Conservation (phyloP, 2,888 invertebrate genomes). For the Drosophila rellima region DNA sequence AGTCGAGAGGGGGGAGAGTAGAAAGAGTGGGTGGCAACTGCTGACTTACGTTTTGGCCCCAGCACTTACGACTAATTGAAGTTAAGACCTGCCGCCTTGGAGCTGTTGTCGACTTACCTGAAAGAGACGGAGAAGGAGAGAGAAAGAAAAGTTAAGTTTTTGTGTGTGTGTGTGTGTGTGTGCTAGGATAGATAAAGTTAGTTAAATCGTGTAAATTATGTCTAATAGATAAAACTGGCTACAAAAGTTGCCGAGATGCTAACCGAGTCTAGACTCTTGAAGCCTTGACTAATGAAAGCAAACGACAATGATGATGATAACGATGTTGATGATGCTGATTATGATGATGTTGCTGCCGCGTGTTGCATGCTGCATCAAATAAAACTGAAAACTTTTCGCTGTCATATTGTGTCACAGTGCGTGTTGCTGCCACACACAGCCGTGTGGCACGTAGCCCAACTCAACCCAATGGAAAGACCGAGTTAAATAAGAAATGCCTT, state of each 20-base stretch:
- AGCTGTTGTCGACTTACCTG: constrained; percentile 66
- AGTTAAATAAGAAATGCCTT: constrained; percentile 34
- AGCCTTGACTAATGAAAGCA: constrained; percentile 53
- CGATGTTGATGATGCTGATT: not conserved
- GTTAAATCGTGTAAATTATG: constrained; percentile 81
- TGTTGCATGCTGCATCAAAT: constrained; percentile 37
- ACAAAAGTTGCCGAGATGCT: constrained; percentile 51
- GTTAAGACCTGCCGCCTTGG: constrained; percentile 54
- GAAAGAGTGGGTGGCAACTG: constrained; percentile 16
- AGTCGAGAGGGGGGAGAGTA: not conserved
- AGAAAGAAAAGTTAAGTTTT: constrained; percentile 19
- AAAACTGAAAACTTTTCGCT: constrained; percentile 44
- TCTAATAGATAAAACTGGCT: constrained; percentile 74
- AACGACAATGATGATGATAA: constrained; percentile 22
- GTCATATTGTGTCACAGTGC: constrained; percentile 65
- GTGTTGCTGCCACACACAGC: constrained; percentile 21
- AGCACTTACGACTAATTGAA: constrained; percentile 82
- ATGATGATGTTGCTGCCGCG: constrained; percentile 10
- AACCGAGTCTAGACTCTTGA: constrained; percentile 58
- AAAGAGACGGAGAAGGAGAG: constrained; percentile 30
- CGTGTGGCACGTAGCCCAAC: constrained; percentile 47
- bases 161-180: constrained; percentile 5
- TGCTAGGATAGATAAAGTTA: constrained; percentile 62
- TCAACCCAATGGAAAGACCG: constrained; percentile 7
- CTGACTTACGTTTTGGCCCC: constrained; percentile 36